These are phyloP conservation scores for Dicerorhinus sumatrensis DNA, from an alignment of 2,113 vertebrate species.

Conservation along the genomic window DNA sequence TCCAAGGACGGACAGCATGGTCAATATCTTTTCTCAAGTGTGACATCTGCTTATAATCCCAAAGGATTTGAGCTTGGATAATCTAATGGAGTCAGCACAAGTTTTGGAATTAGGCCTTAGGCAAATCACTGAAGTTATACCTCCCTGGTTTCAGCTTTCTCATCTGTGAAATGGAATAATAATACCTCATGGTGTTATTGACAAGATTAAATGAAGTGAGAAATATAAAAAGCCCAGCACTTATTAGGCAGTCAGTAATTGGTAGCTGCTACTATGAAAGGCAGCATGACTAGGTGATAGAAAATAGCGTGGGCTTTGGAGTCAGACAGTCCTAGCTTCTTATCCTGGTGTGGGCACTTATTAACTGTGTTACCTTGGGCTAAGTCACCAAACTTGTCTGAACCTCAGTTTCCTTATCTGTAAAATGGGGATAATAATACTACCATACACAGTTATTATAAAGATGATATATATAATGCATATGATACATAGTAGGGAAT, in stretches of 20 bases:
- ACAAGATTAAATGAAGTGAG: conserved; percentile 4
- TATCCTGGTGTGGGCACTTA: background rate
- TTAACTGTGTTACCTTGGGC: background rate
- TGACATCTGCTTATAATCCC: conserved; percentile 38
- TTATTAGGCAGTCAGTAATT: conserved; percentile 31
- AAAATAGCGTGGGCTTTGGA: conserved; percentile 22
- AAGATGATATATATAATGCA: background rate
- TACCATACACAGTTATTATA: background rate
- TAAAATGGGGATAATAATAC: background rate
- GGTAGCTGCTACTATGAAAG: conserved; percentile 39
- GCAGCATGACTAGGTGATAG: background rate
- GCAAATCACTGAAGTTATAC: conserved; percentile 35
- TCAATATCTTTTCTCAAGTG: background rate
- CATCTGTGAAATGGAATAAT: conserved; percentile 44
- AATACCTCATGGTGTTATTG: conserved; percentile 9
- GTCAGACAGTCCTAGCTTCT: background rate
- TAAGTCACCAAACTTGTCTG: conserved; percentile 14
- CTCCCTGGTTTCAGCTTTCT: conserved; percentile 48
- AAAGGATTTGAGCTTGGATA: conserved; percentile 40
- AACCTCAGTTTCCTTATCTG: conserved; percentile 49
- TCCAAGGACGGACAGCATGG: background rate
- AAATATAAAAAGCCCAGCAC: background rate
- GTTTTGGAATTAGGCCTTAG: conserved; percentile 43
- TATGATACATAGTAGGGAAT: background rate
- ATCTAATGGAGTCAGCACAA: conserved; percentile 23